Evolutionary conservation across 1,140 invertebrate species (phyloP), one percentile per base, ranked within the genome.

Genomic region (Drosophila sp.): DNA sequence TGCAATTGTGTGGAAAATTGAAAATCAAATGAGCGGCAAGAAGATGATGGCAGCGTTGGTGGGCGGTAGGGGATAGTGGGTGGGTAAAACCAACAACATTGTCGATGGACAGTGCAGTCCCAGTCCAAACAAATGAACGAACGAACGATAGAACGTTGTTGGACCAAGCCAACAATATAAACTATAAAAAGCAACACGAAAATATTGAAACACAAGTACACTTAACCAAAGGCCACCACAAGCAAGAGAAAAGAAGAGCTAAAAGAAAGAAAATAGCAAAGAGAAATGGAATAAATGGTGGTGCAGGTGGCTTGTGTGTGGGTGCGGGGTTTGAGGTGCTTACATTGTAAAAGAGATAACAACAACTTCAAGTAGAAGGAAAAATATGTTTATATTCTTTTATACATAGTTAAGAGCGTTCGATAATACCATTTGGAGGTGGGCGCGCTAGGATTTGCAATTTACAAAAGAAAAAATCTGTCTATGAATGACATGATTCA

Each of bases 1-100:
- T 73, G 83, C 79, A 86, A 86, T 86, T 87, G 84, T 87, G 83
- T 86, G 83, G 83, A 86, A 86, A 86, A 86, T 87, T 86, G 84
- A 83, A 86, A 86, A 86, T 87, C 76, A 89, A 86, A 83, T 82
- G 79, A 86, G 65, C 58, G 64, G 60, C 40, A 70, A 58, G 32
- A 54, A 47, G 47, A 41, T 30, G 60, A 40, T 30, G 25, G 56
- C 8, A 10, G 3, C 35, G 10, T 11, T 23, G 2, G 6, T 41
- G 11, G 40, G 40, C 32, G 32, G 32, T 4, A 4, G 32, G 32
- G 32, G 32, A 17, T 33, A 65, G n/a, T 17, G 33, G 30, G 30
- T 25, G 7, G 33, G 33, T 47, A 76, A 56, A 65, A 66, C 30
- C 50, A 76, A 57, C 72, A 80, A 74, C 78, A 80, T 65, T 80